phyloP scores from a whole-genome alignment of 2,888 invertebrate species.

The Heterodera filipjevi region DNA sequence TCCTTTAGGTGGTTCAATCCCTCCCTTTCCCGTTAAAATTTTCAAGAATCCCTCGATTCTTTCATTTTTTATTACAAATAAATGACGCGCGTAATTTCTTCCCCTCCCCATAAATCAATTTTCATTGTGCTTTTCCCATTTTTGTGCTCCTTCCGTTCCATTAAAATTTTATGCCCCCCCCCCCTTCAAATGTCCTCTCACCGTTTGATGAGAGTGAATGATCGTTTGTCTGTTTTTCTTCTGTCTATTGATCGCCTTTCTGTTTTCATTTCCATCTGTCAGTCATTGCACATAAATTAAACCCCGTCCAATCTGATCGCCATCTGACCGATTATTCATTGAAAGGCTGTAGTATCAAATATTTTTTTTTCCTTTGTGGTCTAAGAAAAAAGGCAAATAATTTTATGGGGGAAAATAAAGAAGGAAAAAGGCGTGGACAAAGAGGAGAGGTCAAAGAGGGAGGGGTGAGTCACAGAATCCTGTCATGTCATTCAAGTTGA shows the following conservation, averaged over 20 bases:
- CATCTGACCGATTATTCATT: constrained; percentile 7
- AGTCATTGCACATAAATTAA: constrained; percentile 7
- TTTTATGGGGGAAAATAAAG: neutral
- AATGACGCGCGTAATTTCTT: neutral
- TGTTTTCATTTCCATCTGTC: constrained; percentile 2
- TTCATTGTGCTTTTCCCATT: neutral
- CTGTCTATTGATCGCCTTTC: neutral
- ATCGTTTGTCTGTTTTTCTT: constrained; percentile 12
- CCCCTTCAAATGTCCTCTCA: neutral
- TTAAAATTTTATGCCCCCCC: neutral
- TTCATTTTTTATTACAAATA: neutral
- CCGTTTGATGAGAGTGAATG: neutral
- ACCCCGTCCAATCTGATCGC: neutral
- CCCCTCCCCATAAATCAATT: neutral
- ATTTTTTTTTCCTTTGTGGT: neutral
- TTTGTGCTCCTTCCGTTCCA: neutral
- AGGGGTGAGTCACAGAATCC: neutral
- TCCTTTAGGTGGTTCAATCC: no score
- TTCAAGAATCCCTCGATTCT: no score
- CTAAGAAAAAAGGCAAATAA: neutral
- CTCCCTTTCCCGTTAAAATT: no score
- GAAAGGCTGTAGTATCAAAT: neutral
- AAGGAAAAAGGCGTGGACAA: neutral
- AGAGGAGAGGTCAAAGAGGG: neutral
- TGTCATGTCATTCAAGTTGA: no score